phyloP scores from a whole-genome alignment of 2,113 vertebrate species.

The Cavia porcellus region DNA sequence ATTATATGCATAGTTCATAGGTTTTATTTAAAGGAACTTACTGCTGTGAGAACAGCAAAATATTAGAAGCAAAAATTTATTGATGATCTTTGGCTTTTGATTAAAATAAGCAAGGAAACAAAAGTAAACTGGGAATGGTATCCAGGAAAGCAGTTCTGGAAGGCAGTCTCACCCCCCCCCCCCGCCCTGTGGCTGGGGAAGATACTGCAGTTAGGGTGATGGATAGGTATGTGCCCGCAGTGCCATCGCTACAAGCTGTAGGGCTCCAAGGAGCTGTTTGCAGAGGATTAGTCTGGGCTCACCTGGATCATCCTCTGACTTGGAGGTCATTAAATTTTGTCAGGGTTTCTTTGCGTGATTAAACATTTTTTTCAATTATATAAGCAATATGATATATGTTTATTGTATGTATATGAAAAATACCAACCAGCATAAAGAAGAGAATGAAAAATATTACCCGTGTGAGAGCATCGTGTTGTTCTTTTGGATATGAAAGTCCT shows the following conservation, averaged over 20 bases:
- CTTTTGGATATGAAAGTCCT: background rate
- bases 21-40: background rate
- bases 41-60: background rate
- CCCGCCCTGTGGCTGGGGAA: background rate
- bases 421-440: background rate
- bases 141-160: background rate
- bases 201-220: fast-evolving
- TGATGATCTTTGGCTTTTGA: background rate
- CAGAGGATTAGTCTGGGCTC: background rate
- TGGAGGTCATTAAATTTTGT: background rate
- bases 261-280: background rate
- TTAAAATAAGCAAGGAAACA: background rate
- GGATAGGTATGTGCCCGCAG: background rate
- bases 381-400: background rate
- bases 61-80: background rate
- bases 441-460: background rate
- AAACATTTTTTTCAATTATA: background rate
- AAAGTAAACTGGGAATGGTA: background rate
- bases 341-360: background rate
- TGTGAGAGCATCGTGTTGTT: background rate
- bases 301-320: background rate
- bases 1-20: background rate
- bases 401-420: background rate
- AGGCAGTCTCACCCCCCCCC: background rate
- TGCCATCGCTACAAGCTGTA: background rate